Evolutionary conservation across 1,140 invertebrate species (phyloP).

Genomic region (Tribolium madens): DNA sequence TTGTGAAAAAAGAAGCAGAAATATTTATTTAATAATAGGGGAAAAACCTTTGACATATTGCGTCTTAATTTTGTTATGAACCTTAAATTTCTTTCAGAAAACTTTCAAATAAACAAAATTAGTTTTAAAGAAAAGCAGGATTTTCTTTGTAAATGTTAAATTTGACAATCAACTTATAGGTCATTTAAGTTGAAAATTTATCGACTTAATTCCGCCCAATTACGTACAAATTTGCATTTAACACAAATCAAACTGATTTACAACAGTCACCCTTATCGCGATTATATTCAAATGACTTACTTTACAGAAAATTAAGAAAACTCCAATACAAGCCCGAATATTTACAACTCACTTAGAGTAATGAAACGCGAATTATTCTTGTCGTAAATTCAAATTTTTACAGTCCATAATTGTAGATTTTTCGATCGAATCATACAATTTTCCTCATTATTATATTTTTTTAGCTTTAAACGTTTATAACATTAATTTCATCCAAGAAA

Average conservation of each 20-base stretch:
- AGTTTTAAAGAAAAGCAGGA: not conserved
- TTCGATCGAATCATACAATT: not conserved
- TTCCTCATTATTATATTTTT: not conserved
- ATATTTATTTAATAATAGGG: constrained; percentile 13
- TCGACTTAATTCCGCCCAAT: not conserved
- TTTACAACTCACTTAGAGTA: constrained; percentile 9
- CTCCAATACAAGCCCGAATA: constrained; percentile 12
- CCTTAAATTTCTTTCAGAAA: not conserved
- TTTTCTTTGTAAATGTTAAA: not conserved
- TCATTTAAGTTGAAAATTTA: not conserved
- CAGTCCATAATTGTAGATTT: constrained; percentile 1
- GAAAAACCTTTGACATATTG: not conserved
- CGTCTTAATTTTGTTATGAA: not conserved
- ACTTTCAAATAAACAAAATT: not conserved
- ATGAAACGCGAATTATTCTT: constrained; percentile 3
- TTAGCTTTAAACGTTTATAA: not conserved
- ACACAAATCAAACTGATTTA: constrained; percentile 19
- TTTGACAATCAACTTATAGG: not conserved
- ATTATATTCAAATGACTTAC: constrained; percentile 12
- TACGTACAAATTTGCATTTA: constrained; percentile 3
- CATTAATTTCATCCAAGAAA: not conserved
- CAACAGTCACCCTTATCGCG: not conserved
- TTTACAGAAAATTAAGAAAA: constrained; percentile 29
- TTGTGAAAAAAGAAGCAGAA: constrained; percentile 18
- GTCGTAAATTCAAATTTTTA: constrained; percentile 4